Evolutionary conservation across 2,888 invertebrate species (phyloP), one percentile per base, ranked within the genome.

Genomic region (Ctenicera cuprea): DNA sequence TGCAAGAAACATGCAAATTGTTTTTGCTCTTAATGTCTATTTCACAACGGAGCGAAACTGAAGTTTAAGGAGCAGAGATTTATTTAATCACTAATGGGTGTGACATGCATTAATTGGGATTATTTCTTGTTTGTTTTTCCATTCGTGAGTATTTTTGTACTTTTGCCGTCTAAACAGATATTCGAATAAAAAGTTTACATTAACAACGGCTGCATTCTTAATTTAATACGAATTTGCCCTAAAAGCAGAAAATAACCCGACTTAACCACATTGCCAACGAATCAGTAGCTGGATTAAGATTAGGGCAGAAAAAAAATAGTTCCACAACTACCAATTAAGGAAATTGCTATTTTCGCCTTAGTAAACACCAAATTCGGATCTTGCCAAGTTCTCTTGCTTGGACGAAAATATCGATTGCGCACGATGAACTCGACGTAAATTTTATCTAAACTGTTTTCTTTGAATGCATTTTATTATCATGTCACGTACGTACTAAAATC

Each of bases 381-480:
- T 18, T 18, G 38, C 59, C 59, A 59, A 38, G 8, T 4, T 11
- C 12, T 18, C 1, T 38, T 22, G 11, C 33, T 54, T 7, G 33
- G 37, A 57, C 18, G 7, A 3, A 37, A 37, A 12, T 5, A 37
- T 57, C 33, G 57, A 57, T 57, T 22, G 14, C 50, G 1, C 12
- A 12, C 41, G 4, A 43, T 14, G 50, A 22, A 50, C 11, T 3
- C 18, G 18, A 20, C 50, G 50, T 22, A 11, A 64, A 8, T 18
- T 50, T 5, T 37, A 50, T 65, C 50, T 33, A 63, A 45, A 45
- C 63, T 18, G n/a, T 26, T 30, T 63, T 52, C 20, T 52, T 37
- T 12, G 48, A 65, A 52, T 65, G 65, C 65, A 65, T 52, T 65
- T 65, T 65, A 38, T 38, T 33, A 33, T 65, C 65, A 12, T 38